phyloP scores from a whole-genome alignment of 2,797 vertebrate species.

The Enteromius radiatus region DNA sequence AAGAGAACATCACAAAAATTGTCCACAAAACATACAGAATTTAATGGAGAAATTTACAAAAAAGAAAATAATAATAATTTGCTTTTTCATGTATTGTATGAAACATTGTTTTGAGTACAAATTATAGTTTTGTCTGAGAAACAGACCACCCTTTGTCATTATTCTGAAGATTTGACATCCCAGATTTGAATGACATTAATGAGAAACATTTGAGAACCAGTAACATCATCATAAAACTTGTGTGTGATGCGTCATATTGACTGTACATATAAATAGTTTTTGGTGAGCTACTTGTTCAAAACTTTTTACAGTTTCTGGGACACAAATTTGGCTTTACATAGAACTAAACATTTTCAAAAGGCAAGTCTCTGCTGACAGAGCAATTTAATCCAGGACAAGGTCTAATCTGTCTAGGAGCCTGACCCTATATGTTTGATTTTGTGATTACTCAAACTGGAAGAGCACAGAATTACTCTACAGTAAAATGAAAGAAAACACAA shows the following conservation, averaged over 20 bases:
- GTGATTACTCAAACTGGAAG: slow-evolving; percentile 4
- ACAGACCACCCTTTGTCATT: background rate
- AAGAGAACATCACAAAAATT: background rate
- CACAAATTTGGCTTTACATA: background rate
- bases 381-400: slow-evolving; percentile 23
- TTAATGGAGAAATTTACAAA: background rate
- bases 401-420: background rate
- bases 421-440: slow-evolving; percentile 27
- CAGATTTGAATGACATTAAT: background rate
- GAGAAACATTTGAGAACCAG: background rate
- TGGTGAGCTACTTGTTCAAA: slow-evolving; percentile 7
- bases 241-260: background rate
- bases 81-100: background rate
- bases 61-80: background rate
- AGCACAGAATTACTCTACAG: background rate
- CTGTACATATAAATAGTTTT: background rate
- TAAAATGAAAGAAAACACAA: background rate
- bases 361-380: slow-evolving; percentile 8
- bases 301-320: background rate
- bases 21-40: background rate
- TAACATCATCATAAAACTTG: background rate
- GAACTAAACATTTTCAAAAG: background rate
- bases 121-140: background rate
- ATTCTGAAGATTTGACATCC: background rate
- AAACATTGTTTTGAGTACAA: background rate